A percentile compares a stretch with the other conserved stretches of the same genome.
phyloP scores from a whole-genome alignment of 2,797 vertebrate species.

The Sebastolobus altivelis region DNA sequence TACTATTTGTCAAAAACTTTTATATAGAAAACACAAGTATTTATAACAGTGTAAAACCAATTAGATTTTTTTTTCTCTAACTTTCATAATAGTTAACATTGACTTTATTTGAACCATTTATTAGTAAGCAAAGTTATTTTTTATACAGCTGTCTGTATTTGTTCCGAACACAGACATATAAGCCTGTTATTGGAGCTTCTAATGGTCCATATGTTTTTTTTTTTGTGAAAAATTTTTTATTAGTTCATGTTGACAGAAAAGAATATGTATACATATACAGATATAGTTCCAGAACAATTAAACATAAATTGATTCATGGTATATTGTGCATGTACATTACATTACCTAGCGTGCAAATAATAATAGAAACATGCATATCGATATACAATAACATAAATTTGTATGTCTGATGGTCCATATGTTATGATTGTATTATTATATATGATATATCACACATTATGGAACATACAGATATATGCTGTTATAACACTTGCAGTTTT shows the following conservation, averaged over 20 bases:
- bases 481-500: background rate
- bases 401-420: background rate
- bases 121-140: background rate
- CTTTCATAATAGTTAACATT: background rate
- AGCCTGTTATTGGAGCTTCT: background rate
- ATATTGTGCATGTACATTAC: no score
- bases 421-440: background rate
- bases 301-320: no score
- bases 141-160: background rate
- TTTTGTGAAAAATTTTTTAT: no score
- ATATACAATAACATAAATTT: no score
- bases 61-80: background rate
- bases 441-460: constrained; percentile 5
- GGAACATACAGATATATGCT: background rate
- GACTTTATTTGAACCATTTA: background rate
- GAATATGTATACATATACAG: no score
- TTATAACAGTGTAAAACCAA: background rate
- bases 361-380: no score
- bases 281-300: no score
- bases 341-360: no score
- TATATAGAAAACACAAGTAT: background rate
- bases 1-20: background rate
- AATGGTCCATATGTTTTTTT: background rate
- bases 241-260: no score
- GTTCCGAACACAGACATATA: background rate